Evolutionary conservation across 2,888 invertebrate species (phyloP).

Genomic region (Plagodis pulveraria): DNA sequence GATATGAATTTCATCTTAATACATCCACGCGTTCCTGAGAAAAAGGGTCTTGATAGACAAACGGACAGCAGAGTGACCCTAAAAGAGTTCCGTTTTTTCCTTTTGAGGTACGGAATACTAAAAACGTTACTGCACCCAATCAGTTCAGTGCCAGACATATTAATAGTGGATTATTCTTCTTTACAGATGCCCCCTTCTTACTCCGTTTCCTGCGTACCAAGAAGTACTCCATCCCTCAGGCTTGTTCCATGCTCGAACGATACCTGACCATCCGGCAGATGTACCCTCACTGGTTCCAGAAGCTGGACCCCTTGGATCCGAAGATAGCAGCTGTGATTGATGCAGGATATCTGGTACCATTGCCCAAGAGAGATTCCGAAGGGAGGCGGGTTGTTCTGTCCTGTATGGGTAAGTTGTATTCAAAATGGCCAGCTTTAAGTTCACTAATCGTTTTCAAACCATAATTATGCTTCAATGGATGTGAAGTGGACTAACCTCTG

Average conservation of each 20-base stretch:
- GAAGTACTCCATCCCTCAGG: constrained; percentile 93
- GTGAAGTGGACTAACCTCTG: too few species aligned
- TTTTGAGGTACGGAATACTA: too few species aligned
- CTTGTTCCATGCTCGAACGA: constrained; percentile 94
- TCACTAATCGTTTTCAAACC: too few species aligned
- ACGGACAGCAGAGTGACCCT: too few species aligned
- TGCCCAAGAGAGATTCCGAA: constrained; percentile 89
- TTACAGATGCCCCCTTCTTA: constrained; percentile 90
- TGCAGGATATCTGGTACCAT: constrained; percentile 90
- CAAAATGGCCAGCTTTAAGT: too few species aligned
- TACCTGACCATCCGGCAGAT: constrained; percentile 94
- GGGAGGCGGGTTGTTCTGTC: constrained; percentile 92
- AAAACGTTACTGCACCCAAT: too few species aligned
- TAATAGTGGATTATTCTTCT: constrained; percentile 6
- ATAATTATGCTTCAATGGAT: too few species aligned
- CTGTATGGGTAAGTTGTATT: constrained; percentile 86
- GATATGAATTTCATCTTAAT: too few species aligned
- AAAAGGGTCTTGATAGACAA: too few species aligned
- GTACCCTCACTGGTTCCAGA: constrained; percentile 94
- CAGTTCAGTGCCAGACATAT: not conserved
- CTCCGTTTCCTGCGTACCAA: constrained; percentile 94
- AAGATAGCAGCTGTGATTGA: constrained; percentile 92
- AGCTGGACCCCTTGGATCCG: constrained; percentile 91
- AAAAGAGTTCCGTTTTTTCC: too few species aligned
- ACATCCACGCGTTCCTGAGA: too few species aligned